A percentile compares a stretch with the other conserved stretches of the same genome.
phyloP scores from a whole-genome alignment of 2,888 invertebrate species.

The Spodoptera littoralis region DNA sequence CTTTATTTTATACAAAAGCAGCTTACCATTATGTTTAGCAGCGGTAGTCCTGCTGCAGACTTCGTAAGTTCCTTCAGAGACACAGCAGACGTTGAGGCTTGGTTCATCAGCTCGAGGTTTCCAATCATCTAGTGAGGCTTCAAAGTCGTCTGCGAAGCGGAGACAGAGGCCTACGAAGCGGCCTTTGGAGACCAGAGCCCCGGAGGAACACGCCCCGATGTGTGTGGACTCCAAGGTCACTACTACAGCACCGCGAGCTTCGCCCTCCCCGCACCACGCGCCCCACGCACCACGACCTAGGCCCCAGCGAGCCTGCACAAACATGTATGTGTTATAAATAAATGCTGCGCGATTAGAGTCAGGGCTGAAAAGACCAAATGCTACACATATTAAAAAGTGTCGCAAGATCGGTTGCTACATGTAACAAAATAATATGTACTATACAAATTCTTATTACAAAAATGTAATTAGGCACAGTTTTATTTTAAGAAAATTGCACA shows the following conservation, averaged over 20 bases:
- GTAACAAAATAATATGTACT: too few relatives aligned
- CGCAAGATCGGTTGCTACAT: too few relatives aligned
- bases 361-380: too few relatives aligned
- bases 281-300: constrained; percentile 48
- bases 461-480: too few relatives aligned
- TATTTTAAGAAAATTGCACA: too few relatives aligned
- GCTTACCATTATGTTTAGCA: constrained; percentile 92
- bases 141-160: constrained; percentile 99
- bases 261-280: constrained; percentile 90
- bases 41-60: constrained; percentile 98
- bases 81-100: constrained; percentile 97
- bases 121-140: constrained; percentile 98
- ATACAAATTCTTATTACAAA: too few relatives aligned
- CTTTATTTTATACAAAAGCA: too few relatives aligned
- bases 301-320: constrained; percentile 57
- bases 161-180: constrained; percentile 97
- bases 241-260: constrained; percentile 96
- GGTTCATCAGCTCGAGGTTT: constrained; percentile 95
- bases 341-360: too few relatives aligned
- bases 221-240: constrained; percentile 98
- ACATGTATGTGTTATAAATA: too few relatives aligned
- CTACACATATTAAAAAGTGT: too few relatives aligned
- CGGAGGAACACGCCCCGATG: constrained; percentile 97
- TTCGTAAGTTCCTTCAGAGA: constrained; percentile 99
- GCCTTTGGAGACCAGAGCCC: constrained; percentile 95